Conservation (phyloP, 2,888 invertebrate genomes). For the Hemistola chrysoprasaria region DNA sequence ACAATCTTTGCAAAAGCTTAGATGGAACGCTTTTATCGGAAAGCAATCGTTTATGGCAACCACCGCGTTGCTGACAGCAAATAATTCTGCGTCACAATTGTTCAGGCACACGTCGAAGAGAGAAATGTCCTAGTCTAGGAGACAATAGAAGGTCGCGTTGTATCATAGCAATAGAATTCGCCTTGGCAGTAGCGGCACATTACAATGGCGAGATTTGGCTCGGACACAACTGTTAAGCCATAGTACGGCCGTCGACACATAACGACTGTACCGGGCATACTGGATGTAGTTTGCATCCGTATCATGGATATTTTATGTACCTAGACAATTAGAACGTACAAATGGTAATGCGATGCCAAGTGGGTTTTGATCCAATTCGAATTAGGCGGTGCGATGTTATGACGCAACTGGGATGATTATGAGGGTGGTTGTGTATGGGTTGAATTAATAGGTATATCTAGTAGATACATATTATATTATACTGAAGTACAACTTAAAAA, state of each 20-base stretch:
- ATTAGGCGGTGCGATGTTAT: slow-evolving; percentile 9
- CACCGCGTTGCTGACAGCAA: no score
- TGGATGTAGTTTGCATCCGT: slow-evolving; percentile 26
- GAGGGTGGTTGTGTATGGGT: no score
- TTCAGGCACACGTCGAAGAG: neutral
- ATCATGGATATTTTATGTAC: slow-evolving; percentile 28
- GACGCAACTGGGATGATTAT: no score
- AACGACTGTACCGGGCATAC: slow-evolving; percentile 33
- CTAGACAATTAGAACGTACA: slow-evolving; percentile 28
- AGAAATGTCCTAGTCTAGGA: slow-evolving; percentile 55
- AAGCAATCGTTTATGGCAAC: no score
- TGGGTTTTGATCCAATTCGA: slow-evolving; percentile 25
- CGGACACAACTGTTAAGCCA: slow-evolving; percentile 54
- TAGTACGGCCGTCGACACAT: slow-evolving; percentile 27
- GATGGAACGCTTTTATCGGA: no score
- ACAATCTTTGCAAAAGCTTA: no score
- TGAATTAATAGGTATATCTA: no score
- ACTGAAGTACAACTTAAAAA: no score
- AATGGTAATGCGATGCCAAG: slow-evolving; percentile 30
- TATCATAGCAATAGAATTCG: slow-evolving; percentile 72
- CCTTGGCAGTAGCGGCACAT: slow-evolving; percentile 67
- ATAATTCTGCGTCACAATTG: no score
- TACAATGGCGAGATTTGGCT: slow-evolving; percentile 63
- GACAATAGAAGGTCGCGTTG: slow-evolving; percentile 73
- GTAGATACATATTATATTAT: no score